These are phyloP conservation scores for Adela reaumurella DNA, from an alignment of 2,888 invertebrate genomes.

Conservation along the genomic window DNA sequence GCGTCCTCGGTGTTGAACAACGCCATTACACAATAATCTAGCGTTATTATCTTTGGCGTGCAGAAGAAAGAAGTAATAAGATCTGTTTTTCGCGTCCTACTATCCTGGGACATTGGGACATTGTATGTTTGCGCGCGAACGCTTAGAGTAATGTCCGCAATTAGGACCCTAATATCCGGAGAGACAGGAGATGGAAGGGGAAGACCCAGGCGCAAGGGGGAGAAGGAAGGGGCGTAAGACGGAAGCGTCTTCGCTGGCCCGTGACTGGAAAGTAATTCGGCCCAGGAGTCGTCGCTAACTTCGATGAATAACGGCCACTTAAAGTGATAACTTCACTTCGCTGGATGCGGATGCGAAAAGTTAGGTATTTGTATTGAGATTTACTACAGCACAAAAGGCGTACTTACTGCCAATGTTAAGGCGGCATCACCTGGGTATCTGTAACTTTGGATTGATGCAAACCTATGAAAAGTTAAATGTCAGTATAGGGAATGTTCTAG, in stretches of 20 bases:
- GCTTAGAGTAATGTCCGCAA: neutral
- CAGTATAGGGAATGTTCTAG: too few relatives aligned
- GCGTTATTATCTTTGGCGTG: neutral
- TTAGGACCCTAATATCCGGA: neutral
- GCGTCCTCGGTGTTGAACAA: neutral
- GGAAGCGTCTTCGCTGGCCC: neutral
- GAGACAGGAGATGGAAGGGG: neutral
- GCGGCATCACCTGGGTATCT: too few relatives aligned
- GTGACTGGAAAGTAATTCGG: neutral
- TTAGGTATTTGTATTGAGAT: too few relatives aligned
- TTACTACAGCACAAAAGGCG: too few relatives aligned
- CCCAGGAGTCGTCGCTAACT: neutral
- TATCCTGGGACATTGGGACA: neutral
- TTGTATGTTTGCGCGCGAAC: neutral
- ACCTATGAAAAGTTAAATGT: too few relatives aligned
- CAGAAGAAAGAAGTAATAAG: neutral
- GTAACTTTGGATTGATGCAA: too few relatives aligned
- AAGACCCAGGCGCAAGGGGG: neutral
- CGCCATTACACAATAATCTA: neutral
- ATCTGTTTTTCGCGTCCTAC: neutral
- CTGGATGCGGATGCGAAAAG: too few relatives aligned
- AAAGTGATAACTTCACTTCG: too few relatives aligned
- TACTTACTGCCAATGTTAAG: too few relatives aligned
- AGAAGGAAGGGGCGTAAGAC: too few relatives aligned
- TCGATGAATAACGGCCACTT: neutral